A percentile compares a stretch with the other conserved stretches of the same genome.
phyloP scores from a whole-genome alignment of 2,888 invertebrate species.

The Sarcophaga caerulescens region DNA sequence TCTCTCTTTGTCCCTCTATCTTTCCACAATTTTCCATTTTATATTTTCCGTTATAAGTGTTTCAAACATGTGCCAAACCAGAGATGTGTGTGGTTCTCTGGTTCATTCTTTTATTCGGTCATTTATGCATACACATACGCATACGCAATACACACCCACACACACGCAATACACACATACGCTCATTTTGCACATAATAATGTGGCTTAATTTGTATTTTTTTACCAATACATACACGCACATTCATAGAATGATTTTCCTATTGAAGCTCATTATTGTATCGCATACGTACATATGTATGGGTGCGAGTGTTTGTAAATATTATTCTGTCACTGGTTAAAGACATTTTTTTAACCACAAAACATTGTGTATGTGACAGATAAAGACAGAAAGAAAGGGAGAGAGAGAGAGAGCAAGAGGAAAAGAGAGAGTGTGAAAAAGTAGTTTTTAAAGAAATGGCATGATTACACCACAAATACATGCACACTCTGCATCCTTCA shows the following conservation, averaged over 20 bases:
- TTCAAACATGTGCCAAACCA: neutral
- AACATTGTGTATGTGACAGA: neutral
- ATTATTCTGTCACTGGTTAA: conserved; percentile 10
- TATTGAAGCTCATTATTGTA: neutral
- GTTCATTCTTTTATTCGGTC: neutral
- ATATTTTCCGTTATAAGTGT: neutral
- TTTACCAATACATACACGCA: neutral
- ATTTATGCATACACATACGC: too few species aligned
- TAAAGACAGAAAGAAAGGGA: neutral
- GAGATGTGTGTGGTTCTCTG: conserved; percentile 25
- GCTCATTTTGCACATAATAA: conserved; percentile 21
- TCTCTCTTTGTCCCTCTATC: neutral
- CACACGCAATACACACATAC: too few species aligned
- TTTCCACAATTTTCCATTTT: neutral
- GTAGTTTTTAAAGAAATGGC: conserved; percentile 20
- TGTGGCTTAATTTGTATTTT: conserved; percentile 47
- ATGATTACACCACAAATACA: conserved; percentile 48
- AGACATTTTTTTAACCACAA: conserved; percentile 25
- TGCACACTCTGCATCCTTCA: neutral
- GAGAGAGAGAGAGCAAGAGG: neutral
- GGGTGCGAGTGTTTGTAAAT: neutral
- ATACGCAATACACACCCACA: too few species aligned
- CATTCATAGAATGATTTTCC: neutral
- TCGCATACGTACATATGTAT: neutral
- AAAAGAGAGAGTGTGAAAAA: neutral